phyloP scores from a whole-genome alignment of 2,888 invertebrate species.

The Ferrisia virgata region DNA sequence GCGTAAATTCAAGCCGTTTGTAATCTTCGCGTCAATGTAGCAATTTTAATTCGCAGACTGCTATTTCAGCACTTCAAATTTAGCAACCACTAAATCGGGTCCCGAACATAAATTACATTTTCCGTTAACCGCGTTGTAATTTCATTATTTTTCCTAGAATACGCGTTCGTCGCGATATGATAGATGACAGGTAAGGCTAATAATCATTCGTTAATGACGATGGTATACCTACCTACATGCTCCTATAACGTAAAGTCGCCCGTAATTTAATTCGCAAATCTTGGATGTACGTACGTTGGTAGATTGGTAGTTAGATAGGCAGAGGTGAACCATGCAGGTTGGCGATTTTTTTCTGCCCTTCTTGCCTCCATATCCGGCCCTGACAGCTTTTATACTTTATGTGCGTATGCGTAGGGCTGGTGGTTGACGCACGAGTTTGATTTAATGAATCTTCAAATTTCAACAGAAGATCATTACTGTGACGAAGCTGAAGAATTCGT shows the following conservation, averaged over 20 bases:
- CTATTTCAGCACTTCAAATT: constrained; percentile 27
- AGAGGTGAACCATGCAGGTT: not conserved
- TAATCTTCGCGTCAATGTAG: constrained; percentile 14
- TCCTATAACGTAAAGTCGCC: not conserved
- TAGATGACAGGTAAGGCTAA: constrained; percentile 10
- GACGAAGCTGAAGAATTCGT: not conserved
- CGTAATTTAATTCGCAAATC: not conserved
- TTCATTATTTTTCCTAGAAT: constrained; percentile 37
- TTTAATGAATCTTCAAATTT: not conserved
- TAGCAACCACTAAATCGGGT: constrained; percentile 39
- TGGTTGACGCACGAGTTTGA: too few relatives aligned
- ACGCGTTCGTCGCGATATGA: not conserved
- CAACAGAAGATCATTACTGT: not conserved
- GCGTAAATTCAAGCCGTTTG: not conserved
- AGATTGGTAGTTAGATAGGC: too few relatives aligned
- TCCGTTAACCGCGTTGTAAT: constrained; percentile 31
- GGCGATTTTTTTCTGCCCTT: not conserved
- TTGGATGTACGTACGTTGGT: not conserved
- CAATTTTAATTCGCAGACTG: not conserved
- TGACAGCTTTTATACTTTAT: not conserved
- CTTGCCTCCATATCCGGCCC: not conserved
- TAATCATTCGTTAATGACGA: not conserved
- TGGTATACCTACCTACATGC: not conserved
- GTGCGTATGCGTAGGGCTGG: not conserved
- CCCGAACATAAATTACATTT: constrained; percentile 30